phyloP scores from a whole-genome alignment of 2,888 invertebrate genomes.

The Lochmaea crataegi region DNA sequence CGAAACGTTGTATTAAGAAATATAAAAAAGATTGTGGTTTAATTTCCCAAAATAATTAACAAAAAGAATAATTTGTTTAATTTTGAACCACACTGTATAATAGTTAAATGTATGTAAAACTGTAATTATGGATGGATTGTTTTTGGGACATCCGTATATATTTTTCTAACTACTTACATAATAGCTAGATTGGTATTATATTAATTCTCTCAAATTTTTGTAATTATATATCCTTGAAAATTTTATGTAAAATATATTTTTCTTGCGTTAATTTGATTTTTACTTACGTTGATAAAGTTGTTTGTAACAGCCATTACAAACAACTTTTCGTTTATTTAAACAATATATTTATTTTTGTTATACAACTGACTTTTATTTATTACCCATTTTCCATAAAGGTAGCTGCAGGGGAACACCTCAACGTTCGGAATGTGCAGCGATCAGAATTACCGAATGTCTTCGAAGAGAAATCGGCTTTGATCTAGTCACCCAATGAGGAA shows the following conservation, averaged over 20 bases:
- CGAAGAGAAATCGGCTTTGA: too few relatives aligned
- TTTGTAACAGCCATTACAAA: constrained; percentile 61
- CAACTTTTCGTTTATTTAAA: constrained; percentile 39
- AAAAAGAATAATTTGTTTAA: too few relatives aligned
- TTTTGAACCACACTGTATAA: constrained; percentile 18
- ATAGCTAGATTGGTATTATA: background rate
- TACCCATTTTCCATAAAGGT: background rate
- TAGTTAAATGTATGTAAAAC: constrained; percentile 16
- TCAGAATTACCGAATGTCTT: too few relatives aligned
- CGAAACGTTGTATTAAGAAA: too few relatives aligned
- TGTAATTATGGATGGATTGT: constrained; percentile 17
- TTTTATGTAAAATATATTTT: background rate
- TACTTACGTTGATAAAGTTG: constrained; percentile 46
- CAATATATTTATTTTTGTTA: constrained; percentile 21
- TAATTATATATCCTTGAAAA: background rate
- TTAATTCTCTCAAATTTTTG: background rate
- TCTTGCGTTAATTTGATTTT: background rate
- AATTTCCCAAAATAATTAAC: too few relatives aligned
- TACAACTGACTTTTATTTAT: background rate
- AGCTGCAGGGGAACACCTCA: too few relatives aligned
- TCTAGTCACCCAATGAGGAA: too few relatives aligned
- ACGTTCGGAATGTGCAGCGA: too few relatives aligned
- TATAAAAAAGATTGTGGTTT: too few relatives aligned
- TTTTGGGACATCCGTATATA: constrained; percentile 20
- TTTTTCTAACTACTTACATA: constrained; percentile 21